Base-by-base conservation (phyloP, 2,888 invertebrate genomes). In the Papilio elwesi region DNA sequence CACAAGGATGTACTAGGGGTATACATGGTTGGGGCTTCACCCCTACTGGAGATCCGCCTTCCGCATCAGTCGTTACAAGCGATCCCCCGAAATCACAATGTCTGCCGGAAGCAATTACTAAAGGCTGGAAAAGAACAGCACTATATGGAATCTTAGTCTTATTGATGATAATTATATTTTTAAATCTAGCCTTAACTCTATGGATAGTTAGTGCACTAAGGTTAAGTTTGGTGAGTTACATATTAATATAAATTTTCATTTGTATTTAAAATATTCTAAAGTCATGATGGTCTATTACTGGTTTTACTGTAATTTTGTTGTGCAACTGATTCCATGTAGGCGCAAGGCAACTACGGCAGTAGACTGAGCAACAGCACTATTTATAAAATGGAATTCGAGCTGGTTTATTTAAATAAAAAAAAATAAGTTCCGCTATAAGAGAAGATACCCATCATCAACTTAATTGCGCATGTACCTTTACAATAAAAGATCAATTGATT, bases 141-240 rank as follows among this genome's bases (percentile, higher is more conserved):
- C 95, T 99, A 51, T 99, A 98, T 90, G 95, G 96, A 36, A 95
- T 99, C 81, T 95, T 99, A 74, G 91, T 98, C 76, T 95, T 97
- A 59, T 95, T 99, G 76, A 96, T 98, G 90, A 92, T 98, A 75
- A 95, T 98, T 87, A 97, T 99, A 81, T 96, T 98, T 85, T 95
- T 98, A 80, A 99, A 99, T 92, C 95, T 99, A 82, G 97, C 98
- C n/a, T 95, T 99, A 71, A 99, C 99, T 0, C 94, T 99, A 68
- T 99, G 99, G 99, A 97, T 99, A 76, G 96, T 99, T 79, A 97
- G 97, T 88, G 98, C 98, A 79, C 96, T 99, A 95, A 97, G 98
- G 90, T 97, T 99, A 85, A 98, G 97, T 76, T 96, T 97, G 94
- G 99, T 99, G 94, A 97, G 97, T 6, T 26, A 64, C 6, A 48